Evolutionary conservation across 2,797 vertebrate species (phyloP).

Genomic region (Urosaurus nigricauda): DNA sequence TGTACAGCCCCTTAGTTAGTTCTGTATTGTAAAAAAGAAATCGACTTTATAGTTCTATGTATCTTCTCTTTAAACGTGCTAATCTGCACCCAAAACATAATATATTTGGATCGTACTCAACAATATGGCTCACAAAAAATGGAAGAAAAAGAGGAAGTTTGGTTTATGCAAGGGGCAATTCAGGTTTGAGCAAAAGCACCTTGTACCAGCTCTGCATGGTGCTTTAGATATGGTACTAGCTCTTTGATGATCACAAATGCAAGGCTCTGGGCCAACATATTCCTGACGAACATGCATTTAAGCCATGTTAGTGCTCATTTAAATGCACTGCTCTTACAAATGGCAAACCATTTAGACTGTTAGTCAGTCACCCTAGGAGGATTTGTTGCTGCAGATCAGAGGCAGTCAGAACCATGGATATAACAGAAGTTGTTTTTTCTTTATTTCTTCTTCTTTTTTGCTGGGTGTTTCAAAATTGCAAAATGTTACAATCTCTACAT

Average conservation of each 20-base stretch:
- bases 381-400: neutral
- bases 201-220: constrained; percentile 2
- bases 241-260: neutral
- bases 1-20: neutral
- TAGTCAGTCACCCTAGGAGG: neutral
- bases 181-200: neutral
- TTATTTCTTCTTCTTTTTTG: neutral
- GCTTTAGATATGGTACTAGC: neutral
- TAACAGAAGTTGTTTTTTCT: neutral
- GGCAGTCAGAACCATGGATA: neutral
- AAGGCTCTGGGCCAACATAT: neutral
- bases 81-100: constrained; percentile 1
- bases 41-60: neutral
- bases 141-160: neutral
- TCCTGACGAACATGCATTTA: neutral
- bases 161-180: neutral
- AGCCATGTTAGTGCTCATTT: neutral
- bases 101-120: constrained; percentile 13
- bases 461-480: neutral
- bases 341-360: neutral
- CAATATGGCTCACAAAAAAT: neutral
- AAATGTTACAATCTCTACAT: neutral
- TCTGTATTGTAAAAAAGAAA: constrained; percentile 4
- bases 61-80: constrained; percentile 6
- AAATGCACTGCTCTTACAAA: neutral